These are phyloP conservation scores for Wasmannia auropunctata DNA, from an alignment of 1,140 invertebrate species.

Conservation along the genomic window DNA sequence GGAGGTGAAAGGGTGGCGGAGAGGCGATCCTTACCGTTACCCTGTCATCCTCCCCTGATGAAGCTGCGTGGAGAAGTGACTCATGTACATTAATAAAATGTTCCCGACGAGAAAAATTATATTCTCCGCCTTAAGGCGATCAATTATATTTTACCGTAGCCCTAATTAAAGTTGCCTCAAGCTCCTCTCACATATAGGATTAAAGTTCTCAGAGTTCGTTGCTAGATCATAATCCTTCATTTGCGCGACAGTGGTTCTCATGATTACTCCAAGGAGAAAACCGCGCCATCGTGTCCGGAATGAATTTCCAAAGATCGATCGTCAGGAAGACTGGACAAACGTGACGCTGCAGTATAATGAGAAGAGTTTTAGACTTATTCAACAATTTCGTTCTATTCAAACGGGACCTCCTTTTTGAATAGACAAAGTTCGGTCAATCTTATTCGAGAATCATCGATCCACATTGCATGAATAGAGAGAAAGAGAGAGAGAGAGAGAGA, in stretches of 20 bases:
- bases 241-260: neutral
- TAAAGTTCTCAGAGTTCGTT: constrained; percentile 4
- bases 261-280: neutral
- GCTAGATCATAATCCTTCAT: neutral
- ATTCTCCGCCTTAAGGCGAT: neutral
- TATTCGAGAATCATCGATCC: neutral
- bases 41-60: neutral
- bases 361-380: neutral
- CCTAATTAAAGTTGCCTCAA: neutral
- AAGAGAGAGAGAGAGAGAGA: neutral
- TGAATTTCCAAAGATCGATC: neutral
- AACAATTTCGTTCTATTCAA: neutral
- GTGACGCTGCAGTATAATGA: neutral
- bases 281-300: neutral
- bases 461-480: neutral
- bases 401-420: neutral
- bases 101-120: no score
- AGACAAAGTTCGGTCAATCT: neutral
- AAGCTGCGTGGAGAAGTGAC: neutral
- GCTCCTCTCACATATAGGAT: neutral
- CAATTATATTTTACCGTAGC: neutral
- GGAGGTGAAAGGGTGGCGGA: neutral
- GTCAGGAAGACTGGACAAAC: neutral
- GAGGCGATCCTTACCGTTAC: neutral
- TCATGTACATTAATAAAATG: no score